Evolutionary conservation across 2,797 vertebrate species (phyloP).

Genomic region (Urocyon cinereoargenteus): DNA sequence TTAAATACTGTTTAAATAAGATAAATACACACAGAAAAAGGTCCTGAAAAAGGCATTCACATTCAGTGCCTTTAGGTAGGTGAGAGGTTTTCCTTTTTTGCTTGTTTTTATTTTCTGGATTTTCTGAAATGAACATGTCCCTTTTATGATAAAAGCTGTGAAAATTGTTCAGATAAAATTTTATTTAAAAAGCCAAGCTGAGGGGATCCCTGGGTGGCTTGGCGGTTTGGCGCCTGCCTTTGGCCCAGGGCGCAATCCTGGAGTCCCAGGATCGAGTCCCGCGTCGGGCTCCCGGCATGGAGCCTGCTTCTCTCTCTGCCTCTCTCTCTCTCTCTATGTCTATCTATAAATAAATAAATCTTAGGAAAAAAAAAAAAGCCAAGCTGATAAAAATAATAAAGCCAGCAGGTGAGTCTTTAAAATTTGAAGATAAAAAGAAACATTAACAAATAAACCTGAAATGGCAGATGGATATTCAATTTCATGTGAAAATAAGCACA

Average conservation of each 20-base stretch:
- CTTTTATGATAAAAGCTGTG: not conserved
- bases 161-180: constrained; percentile 33
- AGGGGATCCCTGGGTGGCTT: no score
- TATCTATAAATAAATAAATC: no score
- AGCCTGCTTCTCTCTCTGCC: no score
- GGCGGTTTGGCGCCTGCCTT: no score
- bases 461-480: not conserved
- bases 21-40: constrained; percentile 19
- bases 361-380: no score
- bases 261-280: no score
- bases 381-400: not conserved
- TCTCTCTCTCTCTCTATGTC: no score
- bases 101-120: not conserved
- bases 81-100: constrained; percentile 40
- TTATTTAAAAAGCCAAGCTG: constrained; percentile 18
- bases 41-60: not conserved
- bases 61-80: not conserved
- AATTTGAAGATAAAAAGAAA: constrained; percentile 38
- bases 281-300: no score
- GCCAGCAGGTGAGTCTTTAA: constrained; percentile 17
- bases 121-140: constrained; percentile 24
- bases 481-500: not conserved
- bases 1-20: not conserved
- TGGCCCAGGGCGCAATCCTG: no score
- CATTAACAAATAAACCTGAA: not conserved